Evolutionary conservation across 2,888 invertebrate genomes (phyloP), one percentile per base, ranked within the genome.

Genomic region (Drosophila nr. medialis): DNA sequence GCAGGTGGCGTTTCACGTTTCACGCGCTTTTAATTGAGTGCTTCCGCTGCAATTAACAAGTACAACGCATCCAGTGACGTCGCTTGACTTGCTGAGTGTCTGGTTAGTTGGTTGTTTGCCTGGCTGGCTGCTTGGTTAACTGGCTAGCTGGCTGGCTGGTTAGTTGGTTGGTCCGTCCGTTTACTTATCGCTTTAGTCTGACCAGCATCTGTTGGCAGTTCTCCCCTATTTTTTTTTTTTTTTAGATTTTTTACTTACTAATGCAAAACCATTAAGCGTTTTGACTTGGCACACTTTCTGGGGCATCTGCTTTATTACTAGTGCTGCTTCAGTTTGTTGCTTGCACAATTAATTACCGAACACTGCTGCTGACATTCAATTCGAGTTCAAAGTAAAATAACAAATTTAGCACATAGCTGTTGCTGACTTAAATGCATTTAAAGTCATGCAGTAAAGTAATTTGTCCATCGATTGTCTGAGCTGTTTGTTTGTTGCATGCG

Each of bases 11-110:
- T 75, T 78, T 79, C 75, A 85, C 85, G 87, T 86, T 88, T 86
- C 89, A 86, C 86, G 86, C 86, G 86, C 86, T 84, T 86, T 86
- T 86, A 86, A 86, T 86, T 86, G 86, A 86, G 86, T 86, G 89
- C 86, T 86, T 86, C 86, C 86, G 86, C 89, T 82, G 86, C 86
- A 88, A 86, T 86, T 86, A 86, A 86, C 89, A 86, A 86, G 81
- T 86, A 81, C 86, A 80, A 80, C 84, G 83, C 76, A 71, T 81
- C 72, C 83, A 81, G 63, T 65, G 83, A 75, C 74, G 70, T 49
- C 69, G 79, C 64, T 66, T 76, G 72, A 66, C 62, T 82, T 73
- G 68, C 48, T 29, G 63, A 54, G 56, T 72, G 29, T 27, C 50
- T 65, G 50, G 38, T 59, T 67, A 63, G 40, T 34, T 60, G 38